These are phyloP conservation scores for Andrena fulva DNA, from an alignment of 2,888 invertebrate species.

Conservation along the genomic window DNA sequence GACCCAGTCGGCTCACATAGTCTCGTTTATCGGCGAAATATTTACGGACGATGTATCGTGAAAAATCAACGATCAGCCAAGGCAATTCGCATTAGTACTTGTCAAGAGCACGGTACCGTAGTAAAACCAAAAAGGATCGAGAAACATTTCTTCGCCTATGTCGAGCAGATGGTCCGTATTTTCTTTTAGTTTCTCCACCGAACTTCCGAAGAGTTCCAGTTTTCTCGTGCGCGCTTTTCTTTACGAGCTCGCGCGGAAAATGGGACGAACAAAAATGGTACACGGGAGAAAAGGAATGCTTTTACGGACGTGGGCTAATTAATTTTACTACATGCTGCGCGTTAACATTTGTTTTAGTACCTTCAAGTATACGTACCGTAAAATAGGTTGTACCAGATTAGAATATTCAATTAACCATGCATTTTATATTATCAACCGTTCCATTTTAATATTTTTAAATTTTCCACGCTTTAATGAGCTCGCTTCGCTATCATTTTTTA, in stretches of 20 bases:
- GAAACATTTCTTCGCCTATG: slow-evolving; percentile 47
- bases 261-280: background rate
- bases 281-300: background rate
- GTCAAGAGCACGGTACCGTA: slow-evolving; percentile 55
- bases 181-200: slow-evolving; percentile 47
- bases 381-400: background rate
- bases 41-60: slow-evolving; percentile 22
- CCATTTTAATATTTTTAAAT: no score
- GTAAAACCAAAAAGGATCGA: slow-evolving; percentile 40
- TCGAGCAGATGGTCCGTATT: slow-evolving; percentile 58
- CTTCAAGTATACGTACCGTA: background rate
- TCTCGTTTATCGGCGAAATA: slow-evolving; percentile 21
- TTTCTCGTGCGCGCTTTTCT: background rate
- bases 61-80: slow-evolving; percentile 19
- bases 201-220: slow-evolving; percentile 31
- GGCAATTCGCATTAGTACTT: slow-evolving; percentile 63
- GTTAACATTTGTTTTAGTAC: background rate
- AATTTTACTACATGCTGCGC: slow-evolving; percentile 11
- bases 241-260: background rate
- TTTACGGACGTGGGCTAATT: slow-evolving; percentile 22
- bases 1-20: background rate
- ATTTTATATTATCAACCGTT: background rate
- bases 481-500: no score
- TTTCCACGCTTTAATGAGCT: no score
- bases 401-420: background rate